Evolutionary conservation across 2,113 vertebrate species (phyloP), one percentile per base, ranked within the genome.

Genomic region (Rutilus rutilus): DNA sequence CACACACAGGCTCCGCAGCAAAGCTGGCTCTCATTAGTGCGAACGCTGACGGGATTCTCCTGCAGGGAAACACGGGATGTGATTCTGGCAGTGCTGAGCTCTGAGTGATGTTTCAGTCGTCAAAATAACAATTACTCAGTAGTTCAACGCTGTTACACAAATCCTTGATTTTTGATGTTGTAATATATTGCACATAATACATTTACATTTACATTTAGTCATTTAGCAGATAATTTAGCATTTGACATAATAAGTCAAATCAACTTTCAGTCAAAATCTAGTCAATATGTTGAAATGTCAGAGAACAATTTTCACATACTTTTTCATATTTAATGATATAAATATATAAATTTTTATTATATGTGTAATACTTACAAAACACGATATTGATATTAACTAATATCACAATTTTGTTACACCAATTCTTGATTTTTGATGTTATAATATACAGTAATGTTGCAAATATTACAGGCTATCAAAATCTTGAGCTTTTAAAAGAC

Each of bases 21-120:
- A 94, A 94, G 93, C 95, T 96, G 95, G 94, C 89, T 95, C 92
- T 94, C 91, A 95, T 95, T 96, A 95, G 79, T 86, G 82, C 85
- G 90, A 91, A 93, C 91, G 92, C 91, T 91, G 90, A 91, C 45
- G 83, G 85, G 87, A 88, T 65, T 85, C 74, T 83, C 85, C 69
- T 54, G 59, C 77, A 81, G 76, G 78, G 78, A 88, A 30, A 47
- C 23, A 21, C n/a, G 6, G 47, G 74, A 30, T 52, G 74, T 15
- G 74, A 77, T 19, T 54, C 21, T 77, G 75, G 47, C 75, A 77
- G 25, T 1, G 75, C 75, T 77, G 42, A 52, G 9, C 45, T 50
- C 73, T 52, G 45, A 52, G 15, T 33, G 74, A 2, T 30, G 4
- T 78, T 30, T 42, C 54, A 59, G 19, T 79, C 47, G 54, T 25